Evolutionary conservation across 2,113 vertebrate species (phyloP), one percentile per base, ranked within the genome.

Genomic region (Anolis carolinensis): DNA sequence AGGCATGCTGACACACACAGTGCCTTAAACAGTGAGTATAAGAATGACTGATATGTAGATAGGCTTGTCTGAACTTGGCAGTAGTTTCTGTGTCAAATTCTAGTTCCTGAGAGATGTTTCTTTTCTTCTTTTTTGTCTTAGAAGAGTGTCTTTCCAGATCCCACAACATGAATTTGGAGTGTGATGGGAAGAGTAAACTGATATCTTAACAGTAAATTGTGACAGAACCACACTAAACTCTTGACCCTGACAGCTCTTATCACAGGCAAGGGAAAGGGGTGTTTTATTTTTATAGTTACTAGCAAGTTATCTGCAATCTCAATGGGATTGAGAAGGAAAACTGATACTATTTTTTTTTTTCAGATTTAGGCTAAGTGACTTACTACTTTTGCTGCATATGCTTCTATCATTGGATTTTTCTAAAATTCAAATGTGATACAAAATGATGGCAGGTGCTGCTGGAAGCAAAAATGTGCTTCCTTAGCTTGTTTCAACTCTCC

Each of bases 271-370:
- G 73, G 44, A 44, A 87, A 87, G 39, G 67, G 44, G 44, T 80
- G 44, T 74, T 84, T 88, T 80, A 55, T 84, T 84, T 84, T 84
- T 68, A 88, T 80, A 67, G 82, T 80, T 80, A 67, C 25, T 44
- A 80, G 39, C 27, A 74, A 80, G 82, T 67, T 68, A 86, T 81
- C 87, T 84, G 77, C 65, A 68, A 88, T 84, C 13, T 81, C 82
- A 84, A 13, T 39, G 32, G 70, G 50, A 34, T 18, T 75, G 44
- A 74, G 84, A 65, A 74, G 34, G 55, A 7, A 68, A 84, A 80
- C 62, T 23, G 65, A 75, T 74, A 75, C 59, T 75, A 81, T 65
- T 81, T 75, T 55, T 50, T 81, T 55, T 50, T 81, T 67, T 81
- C 1, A 39, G 27, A 65, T 75, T 74, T 81, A 67, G 75, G 74